Evolutionary conservation across 2,888 invertebrate species (phyloP), one percentile per base, ranked within the genome.

Genomic region (Polymixis lichenea): DNA sequence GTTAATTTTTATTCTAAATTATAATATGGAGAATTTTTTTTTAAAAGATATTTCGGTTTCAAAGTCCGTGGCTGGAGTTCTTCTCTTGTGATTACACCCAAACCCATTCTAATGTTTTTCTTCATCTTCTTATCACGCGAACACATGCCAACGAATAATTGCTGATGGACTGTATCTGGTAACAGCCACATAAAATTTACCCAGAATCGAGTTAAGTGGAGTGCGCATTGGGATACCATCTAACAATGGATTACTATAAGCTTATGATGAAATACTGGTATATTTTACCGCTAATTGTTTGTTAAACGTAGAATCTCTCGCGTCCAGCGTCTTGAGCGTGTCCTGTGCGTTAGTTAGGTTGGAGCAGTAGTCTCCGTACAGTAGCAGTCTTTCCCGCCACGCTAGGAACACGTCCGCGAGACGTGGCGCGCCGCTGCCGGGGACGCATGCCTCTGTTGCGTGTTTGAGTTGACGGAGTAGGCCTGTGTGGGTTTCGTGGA

Each of bases 341-440:
- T 98, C 98, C 92, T 99, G 99, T n/a, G 99, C 99, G 72, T 97
- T 97, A 1, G 99, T 98, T 80, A 99, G 97, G 94, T 99, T 99
- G 66, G 99, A 98, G 96, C 99, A 99, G 95, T 99, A 99, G 91
- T 98, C 98, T 22, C 99, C 99, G 92, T 99, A 99, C 74, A 99
- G 97, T 55, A 99, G 97, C 92, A 99, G 98, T 80, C 98, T 98
- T 92, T 99, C 98, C 88, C 99, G 98, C 97, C 98, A 99, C 88
- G 98, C 98, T 69, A 99, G 97, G 96, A 99, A 99, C 83, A 98
- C 98, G 92, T 98, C 98, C 68, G 98, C 98, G 72, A 99, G 91
- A 0, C 96, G 93, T 70, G 96, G 96, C 65, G 95, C 93, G 0
- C 95, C 95, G 81, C 88, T 94, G 79, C 96, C 96, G 0, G 97